Conservation (phyloP, 1,140 invertebrate species). For the Mamestra configurata region DNA sequence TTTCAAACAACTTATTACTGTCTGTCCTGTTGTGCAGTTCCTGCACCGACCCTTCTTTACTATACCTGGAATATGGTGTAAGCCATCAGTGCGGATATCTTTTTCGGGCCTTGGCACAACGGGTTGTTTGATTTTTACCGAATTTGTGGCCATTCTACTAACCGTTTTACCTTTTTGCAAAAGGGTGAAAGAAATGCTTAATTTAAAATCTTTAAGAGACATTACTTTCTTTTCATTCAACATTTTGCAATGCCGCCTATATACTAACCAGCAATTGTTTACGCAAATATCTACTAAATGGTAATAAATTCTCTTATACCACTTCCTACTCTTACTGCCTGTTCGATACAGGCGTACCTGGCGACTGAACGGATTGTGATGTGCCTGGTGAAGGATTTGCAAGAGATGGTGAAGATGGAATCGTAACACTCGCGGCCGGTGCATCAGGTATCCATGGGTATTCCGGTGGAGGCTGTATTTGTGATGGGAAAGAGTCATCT, state of each 20-base stretch:
- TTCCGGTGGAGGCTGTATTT: too few relatives aligned
- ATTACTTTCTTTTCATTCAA: not conserved
- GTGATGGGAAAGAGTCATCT: too few relatives aligned
- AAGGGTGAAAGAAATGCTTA: constrained; percentile 5
- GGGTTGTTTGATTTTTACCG: constrained; percentile 5
- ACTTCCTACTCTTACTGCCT: not conserved
- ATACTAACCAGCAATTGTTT: constrained; percentile 4
- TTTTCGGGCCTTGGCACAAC: too few relatives aligned
- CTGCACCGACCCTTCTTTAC: too few relatives aligned
- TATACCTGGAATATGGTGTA: too few relatives aligned
- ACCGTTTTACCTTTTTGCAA: constrained; percentile 1
- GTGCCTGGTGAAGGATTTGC: too few relatives aligned
- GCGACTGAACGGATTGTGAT: too few relatives aligned
- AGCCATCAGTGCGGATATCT: not conserved
- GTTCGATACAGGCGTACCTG: constrained; percentile 2
- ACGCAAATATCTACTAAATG: constrained; percentile 3
- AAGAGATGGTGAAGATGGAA: too few relatives aligned
- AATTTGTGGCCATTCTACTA: not conserved
- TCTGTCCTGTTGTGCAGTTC: too few relatives aligned
- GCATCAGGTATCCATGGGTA: too few relatives aligned
- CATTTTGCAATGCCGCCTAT: not conserved
- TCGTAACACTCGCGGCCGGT: too few relatives aligned
- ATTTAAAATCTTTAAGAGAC: constrained; percentile 11
- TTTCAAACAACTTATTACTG: too few relatives aligned
- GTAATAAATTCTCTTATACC: constrained; percentile 1